These are phyloP conservation scores for Neuroterus valhalla DNA, from an alignment of 1,140 invertebrate genomes.

Conservation along the genomic window DNA sequence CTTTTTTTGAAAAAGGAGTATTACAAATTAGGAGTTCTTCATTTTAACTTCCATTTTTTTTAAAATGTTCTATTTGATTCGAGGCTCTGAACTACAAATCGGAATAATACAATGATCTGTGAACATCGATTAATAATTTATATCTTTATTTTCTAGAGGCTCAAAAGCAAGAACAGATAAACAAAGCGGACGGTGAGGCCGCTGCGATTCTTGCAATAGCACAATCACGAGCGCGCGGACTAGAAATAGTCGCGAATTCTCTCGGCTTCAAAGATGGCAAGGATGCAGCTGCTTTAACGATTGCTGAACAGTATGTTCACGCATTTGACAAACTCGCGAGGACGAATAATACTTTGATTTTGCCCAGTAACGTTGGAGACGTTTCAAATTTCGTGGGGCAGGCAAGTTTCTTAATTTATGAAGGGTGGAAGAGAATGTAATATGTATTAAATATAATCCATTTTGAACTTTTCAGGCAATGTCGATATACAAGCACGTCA, in stretches of 20 bases:
- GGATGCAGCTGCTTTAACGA: constrained; percentile 91
- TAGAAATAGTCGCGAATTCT: constrained; percentile 84
- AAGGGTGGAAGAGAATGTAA: not conserved
- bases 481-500: constrained; percentile 82
- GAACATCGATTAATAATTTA: not conserved
- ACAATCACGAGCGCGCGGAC: constrained; percentile 86
- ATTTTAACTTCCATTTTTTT: too few species aligned
- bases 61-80: too few species aligned
- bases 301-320: constrained; percentile 96
- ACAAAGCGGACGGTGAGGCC: constrained; percentile 91
- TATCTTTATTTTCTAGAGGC: constrained; percentile 79
- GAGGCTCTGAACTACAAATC: too few species aligned
- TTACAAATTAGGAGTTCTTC: too few species aligned
- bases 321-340: constrained; percentile 96
- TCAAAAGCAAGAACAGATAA: constrained; percentile 90
- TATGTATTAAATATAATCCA: not conserved
- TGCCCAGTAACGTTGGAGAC: constrained; percentile 94
- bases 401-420: constrained; percentile 72
- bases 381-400: constrained; percentile 89
- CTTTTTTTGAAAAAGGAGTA: too few species aligned
- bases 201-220: constrained; percentile 90
- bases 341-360: constrained; percentile 94
- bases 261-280: constrained; percentile 82
- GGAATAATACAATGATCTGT: too few species aligned
- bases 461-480: constrained; percentile 77